Conservation (phyloP, 2,888 invertebrate genomes). For the Pyrochroa serraticornis region DNA sequence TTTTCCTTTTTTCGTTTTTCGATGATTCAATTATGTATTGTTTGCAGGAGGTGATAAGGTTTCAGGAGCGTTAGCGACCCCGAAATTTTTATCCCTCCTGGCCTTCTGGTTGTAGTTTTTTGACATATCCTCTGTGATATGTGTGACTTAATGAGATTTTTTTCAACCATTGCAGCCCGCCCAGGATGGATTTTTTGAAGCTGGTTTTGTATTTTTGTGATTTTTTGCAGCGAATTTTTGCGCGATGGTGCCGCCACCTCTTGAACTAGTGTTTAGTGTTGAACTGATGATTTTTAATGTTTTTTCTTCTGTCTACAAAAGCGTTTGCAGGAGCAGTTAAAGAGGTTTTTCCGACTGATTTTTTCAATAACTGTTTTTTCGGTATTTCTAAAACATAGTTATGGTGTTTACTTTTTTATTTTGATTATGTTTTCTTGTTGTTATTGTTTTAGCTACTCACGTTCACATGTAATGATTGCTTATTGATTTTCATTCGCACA, state of each 20-base stretch:
- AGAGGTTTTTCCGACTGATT: conserved; percentile 53
- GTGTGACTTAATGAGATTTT: conserved; percentile 54
- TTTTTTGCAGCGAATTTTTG: conserved; percentile 53
- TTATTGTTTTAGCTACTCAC: conserved; percentile 66
- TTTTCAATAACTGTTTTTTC: conserved; percentile 46
- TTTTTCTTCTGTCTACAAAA: conserved; percentile 60
- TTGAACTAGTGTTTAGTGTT: conserved; percentile 16
- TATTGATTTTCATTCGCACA: conserved; percentile 57
- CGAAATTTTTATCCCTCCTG: conserved; percentile 5
- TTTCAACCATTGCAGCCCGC: conserved; percentile 59
- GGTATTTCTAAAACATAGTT: conserved; percentile 41
- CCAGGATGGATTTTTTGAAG: conserved; percentile 54
- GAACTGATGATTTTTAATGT: conserved; percentile 34
- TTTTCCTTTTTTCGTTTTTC: conserved; percentile 23
- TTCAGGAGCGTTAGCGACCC: background rate
- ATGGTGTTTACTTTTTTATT: conserved; percentile 42
- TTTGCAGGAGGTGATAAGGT: conserved; percentile 15
- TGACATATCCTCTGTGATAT: conserved; percentile 58
- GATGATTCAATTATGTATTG: conserved; percentile 19
- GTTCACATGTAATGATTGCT: conserved; percentile 75
- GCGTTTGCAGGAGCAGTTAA: conserved; percentile 59
- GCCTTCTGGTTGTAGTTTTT: conserved; percentile 40
- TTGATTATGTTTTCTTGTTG: conserved; percentile 51
- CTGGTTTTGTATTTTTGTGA: conserved; percentile 48
- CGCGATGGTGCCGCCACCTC: conserved; percentile 13